Percentiles rank a stretch among this genome's conserved stretches.
Conservation (phyloP, 1,140 invertebrate genomes). For the Ceratina calcarata region DNA sequence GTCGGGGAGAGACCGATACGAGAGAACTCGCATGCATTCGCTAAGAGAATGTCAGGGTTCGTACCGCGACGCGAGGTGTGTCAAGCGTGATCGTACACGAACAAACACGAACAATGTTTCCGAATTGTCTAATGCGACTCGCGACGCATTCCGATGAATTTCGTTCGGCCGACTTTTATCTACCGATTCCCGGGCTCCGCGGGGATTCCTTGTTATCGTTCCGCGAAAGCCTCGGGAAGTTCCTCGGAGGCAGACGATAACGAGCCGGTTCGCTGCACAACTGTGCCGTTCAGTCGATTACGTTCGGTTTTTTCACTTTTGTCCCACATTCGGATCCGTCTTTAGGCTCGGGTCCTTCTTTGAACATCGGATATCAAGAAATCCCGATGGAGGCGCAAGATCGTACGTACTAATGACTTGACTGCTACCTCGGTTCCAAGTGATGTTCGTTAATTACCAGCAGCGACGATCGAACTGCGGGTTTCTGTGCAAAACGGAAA, state of each 20-base stretch:
- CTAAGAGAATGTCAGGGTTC: not conserved
- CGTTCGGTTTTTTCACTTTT: not conserved
- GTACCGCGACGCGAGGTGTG: not conserved
- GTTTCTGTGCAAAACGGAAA: too few relatives aligned
- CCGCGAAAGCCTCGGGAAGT: not conserved
- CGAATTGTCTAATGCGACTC: not conserved
- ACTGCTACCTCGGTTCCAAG: not conserved
- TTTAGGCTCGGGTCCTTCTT: not conserved
- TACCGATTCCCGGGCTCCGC: too few relatives aligned
- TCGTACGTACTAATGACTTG: not conserved
- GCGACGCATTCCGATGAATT: not conserved
- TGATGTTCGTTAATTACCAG: not conserved
- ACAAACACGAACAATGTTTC: conserved; percentile 45
- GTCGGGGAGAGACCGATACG: conserved; percentile 19
- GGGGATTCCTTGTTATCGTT: conserved; percentile 15
- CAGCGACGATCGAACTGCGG: too few relatives aligned
- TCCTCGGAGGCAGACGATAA: not conserved
- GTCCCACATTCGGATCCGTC: not conserved
- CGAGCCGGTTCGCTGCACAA: not conserved
- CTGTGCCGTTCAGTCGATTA: too few relatives aligned
- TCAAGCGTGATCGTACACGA: conserved; percentile 37
- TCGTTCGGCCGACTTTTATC: not conserved
- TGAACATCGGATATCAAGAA: conserved; percentile 7
- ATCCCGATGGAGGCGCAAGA: not conserved
- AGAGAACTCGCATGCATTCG: conserved; percentile 56